Base-by-base conservation (phyloP, 2,113 vertebrate species). In the Toxotes chatareus region DNA sequence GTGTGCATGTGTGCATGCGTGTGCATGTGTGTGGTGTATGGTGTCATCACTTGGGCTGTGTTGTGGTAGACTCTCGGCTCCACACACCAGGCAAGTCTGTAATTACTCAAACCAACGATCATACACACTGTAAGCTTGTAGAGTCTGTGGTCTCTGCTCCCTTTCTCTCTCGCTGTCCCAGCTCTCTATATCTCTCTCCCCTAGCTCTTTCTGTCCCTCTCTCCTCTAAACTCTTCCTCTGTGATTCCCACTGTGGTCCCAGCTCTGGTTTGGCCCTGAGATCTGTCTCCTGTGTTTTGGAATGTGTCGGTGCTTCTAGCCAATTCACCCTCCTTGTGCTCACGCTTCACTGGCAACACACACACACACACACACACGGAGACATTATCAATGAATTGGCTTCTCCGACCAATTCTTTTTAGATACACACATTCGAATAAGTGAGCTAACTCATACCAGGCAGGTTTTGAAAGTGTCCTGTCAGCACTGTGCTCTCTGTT, bases 11-110 rank as follows among this genome's bases (percentile, higher is more conserved):
- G 46, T 27, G 61, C 36, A 62, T 27, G 72, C 7, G 55, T 46
- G 57, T 32, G 36, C 17, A 51, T 51, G 68, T 74, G 87, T 85
- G 83, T 67, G 87, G 85, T 84, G 80, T 83, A 92, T 93, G 71
- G 85, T 93, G 91, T 93, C 93, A 93, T 94, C 87, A 88, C 84
- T 89, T 32, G 79, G 89, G 91, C 93, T 93, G 89, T 94, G 93
- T 94, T 94, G 93, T 94, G 93, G 92, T 94, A 94, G 93, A 93
- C 93, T 94, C 76, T 92, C 91, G 92, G 90, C 93, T 93, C 93
- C 93, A 94, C 91, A 91, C 91, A 94, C 89, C 79, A 89, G 85
- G 90, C 91, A 71, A 88, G 92, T 87, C 91, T 94, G 93, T 93
- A 93, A 94, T 94, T 94, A 94, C 90, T 90, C 77, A 88, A 87